Conservation (phyloP, 1,140 invertebrate genomes). For the Macrotrachela quadricornifera region DNA sequence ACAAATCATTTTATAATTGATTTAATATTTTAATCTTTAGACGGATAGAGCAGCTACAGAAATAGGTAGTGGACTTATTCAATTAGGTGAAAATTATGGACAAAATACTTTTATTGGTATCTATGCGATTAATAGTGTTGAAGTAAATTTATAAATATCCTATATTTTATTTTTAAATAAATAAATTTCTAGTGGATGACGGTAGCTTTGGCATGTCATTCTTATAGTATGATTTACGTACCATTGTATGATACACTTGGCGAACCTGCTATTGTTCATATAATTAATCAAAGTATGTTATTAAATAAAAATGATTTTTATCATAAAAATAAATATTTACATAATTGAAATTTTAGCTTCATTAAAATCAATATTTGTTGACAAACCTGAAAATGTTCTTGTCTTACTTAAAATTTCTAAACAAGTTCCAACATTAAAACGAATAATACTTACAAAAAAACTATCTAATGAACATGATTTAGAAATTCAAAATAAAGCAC, state of each 20-base stretch:
- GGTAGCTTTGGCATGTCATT: neutral
- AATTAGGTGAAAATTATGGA: neutral
- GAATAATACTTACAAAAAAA: no score
- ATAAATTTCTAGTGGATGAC: neutral
- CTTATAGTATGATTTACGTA: conserved; percentile 4
- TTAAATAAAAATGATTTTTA: neutral
- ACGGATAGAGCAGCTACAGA: no score
- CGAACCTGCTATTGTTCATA: conserved; percentile 2
- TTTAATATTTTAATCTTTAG: no score
- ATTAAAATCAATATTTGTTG: conserved; percentile 6
- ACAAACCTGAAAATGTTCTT: conserved; percentile 1
- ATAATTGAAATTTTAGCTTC: conserved; percentile 1
- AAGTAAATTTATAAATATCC: neutral
- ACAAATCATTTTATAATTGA: no score
- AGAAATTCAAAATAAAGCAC: no score
- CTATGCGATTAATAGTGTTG: neutral
- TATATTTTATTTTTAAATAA: no score
- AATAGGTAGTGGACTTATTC: no score
- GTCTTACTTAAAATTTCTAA: neutral
- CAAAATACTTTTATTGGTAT: neutral
- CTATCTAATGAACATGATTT: no score
- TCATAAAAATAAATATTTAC: no score
- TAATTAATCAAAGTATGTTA: conserved; percentile 2
- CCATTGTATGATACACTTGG: conserved; percentile 8
- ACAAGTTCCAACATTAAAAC: neutral